A percentile compares a stretch with the other conserved stretches of the same genome.
Conservation (phyloP, 2,113 vertebrate species). For the Lophura nycthemera region DNA sequence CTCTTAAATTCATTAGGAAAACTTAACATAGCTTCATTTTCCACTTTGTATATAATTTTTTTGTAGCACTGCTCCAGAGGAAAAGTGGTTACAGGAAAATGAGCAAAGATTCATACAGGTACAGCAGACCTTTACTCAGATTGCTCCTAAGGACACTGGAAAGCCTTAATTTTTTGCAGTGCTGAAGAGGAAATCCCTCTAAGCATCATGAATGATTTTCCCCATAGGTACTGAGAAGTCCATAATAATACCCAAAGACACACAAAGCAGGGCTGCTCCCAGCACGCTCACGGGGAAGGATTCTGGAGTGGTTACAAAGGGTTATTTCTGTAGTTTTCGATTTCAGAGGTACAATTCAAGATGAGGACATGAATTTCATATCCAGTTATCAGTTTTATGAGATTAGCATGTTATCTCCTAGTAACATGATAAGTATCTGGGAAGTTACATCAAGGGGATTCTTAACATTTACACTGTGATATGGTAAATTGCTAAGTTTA, state of each 20-base stretch:
- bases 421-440: not conserved
- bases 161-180: not conserved
- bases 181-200: not conserved
- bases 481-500: not conserved
- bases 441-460: not conserved
- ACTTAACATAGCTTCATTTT: not conserved
- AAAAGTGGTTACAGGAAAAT: not conserved
- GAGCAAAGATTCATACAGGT: not conserved
- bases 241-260: not conserved
- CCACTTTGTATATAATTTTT: not conserved
- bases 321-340: not conserved
- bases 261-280: not conserved
- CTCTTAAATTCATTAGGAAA: not conserved
- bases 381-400: not conserved
- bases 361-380: not conserved
- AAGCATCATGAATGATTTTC: not conserved
- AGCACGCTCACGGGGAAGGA: not conserved
- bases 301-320: not conserved
- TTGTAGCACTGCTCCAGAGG: not conserved
- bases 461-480: not conserved
- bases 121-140: not conserved
- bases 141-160: not conserved
- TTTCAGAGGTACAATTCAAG: not conserved
- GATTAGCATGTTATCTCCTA: no score
- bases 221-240: not conserved